Evolutionary conservation across 2,888 invertebrate species (phyloP), one percentile per base, ranked within the genome.

Genomic region (Drosophila pseudotakahashii): DNA sequence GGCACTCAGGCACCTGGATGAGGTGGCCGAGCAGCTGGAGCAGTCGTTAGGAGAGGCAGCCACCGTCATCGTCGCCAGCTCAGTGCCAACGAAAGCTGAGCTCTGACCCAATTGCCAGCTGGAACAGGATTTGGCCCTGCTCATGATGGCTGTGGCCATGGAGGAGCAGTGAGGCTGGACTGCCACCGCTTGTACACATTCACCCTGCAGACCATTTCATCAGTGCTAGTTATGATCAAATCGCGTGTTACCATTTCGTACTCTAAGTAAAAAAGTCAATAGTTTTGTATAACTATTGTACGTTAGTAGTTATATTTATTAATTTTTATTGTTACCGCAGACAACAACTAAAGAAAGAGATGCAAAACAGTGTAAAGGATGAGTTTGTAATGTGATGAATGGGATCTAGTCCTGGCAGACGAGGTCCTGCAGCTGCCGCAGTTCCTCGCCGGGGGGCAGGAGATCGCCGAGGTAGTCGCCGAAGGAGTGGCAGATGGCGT

Each of bases 351-450:
- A 72, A 71, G 58, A 59, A 48, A 45, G 54, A 55, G 39, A 72
- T 66, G 55, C 59, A 70, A 34, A 59, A 76, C 60, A 54, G 47
- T 52, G 54, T 42, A 50, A 39, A 59, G 70, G 37, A 63, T 66
- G 59, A 51, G 54, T 66, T 59, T 54, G 13, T 41, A 41, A 39
- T 26, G 41, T 30, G 23, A 30, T 45, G 32, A 14, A 44, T n/a
- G 19, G 39, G 4, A 23, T 36, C n/a, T 93, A 92, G 92, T 95
- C 95, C 89, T 93, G 94, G 91, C 94, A 94, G 77, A 93, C 90
- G 72, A 95, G 92, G 91, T 94, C 95, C 78, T 95, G 94, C 76
- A 96, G 91, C 66, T 94, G 94, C 66, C 93, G 92, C 80, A 94
- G 90, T 68, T 94, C 93, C 58, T 94, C 94, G 50, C 93, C 92